These are phyloP conservation scores for Lepus americanus DNA, from an alignment of 2,113 vertebrate species.

Conservation along the genomic window DNA sequence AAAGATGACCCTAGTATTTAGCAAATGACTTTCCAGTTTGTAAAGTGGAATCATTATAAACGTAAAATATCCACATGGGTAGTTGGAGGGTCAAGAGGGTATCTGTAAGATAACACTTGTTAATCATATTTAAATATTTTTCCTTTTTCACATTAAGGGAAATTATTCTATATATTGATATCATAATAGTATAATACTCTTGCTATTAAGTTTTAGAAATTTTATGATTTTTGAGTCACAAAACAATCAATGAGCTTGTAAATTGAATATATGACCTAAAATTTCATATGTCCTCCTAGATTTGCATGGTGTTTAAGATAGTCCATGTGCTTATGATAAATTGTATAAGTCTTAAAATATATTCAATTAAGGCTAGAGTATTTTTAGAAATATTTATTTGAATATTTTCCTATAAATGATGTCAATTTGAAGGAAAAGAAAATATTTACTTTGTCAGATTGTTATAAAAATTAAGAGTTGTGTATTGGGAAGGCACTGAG, in stretches of 20 bases:
- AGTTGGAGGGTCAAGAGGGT: neutral
- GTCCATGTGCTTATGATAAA: neutral
- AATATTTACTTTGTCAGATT: neutral
- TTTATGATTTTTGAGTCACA: neutral
- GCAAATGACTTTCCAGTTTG: neutral
- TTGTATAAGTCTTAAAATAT: neutral
- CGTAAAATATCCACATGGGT: neutral
- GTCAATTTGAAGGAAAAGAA: neutral
- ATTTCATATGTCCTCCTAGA: neutral
- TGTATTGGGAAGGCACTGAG: neutral
- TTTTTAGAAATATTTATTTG: neutral
- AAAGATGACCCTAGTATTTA: neutral
- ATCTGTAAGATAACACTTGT: neutral
- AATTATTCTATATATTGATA: neutral
- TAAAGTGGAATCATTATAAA: slow-evolving; percentile 33
- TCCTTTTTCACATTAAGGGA: neutral
- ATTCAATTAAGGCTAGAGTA: neutral
- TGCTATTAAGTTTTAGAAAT: neutral
- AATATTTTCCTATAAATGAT: neutral
- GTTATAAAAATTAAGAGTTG: neutral
- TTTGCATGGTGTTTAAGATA: neutral
- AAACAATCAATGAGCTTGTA: neutral
- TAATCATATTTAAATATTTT: neutral
- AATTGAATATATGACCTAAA: neutral
- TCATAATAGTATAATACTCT: neutral